phyloP scores from a whole-genome alignment of 2,113 vertebrate species.

The Hemiscyllium ocellatum region DNA sequence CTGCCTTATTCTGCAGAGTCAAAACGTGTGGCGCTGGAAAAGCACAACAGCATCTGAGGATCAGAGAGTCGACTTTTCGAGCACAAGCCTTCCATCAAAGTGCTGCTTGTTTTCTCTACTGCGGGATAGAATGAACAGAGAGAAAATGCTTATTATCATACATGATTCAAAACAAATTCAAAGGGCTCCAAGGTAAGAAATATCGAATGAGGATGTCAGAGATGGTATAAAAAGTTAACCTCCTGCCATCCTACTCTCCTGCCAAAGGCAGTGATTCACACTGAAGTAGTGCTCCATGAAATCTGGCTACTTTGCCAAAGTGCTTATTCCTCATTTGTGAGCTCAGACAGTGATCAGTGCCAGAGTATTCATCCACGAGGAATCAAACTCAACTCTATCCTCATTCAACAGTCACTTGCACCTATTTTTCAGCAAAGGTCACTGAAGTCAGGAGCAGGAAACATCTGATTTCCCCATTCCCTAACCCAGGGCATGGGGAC shows the following conservation, averaged over 20 bases:
- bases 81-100: too few relatives aligned
- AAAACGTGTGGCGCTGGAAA: too few relatives aligned
- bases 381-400: not conserved
- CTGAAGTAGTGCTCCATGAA: not conserved
- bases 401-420: not conserved
- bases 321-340: not conserved
- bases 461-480: not conserved
- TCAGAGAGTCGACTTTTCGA: too few relatives aligned
- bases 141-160: not conserved
- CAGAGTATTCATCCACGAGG: not conserved
- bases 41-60: too few relatives aligned
- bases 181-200: not conserved
- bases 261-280: too few relatives aligned
- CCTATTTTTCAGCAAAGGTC: not conserved
- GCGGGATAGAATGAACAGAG: not conserved
- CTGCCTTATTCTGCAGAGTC: not conserved
- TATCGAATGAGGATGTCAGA: not conserved
- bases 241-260: not conserved
- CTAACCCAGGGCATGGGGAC: not conserved
- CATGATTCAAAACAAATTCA: not conserved
- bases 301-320: not conserved
- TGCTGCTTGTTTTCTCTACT: not conserved
- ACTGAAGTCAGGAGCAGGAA: not conserved
- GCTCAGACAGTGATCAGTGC: not conserved
- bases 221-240: not conserved